Base-by-base conservation (phyloP, 2,797 vertebrate genomes). In the Nasua narica region DNA sequence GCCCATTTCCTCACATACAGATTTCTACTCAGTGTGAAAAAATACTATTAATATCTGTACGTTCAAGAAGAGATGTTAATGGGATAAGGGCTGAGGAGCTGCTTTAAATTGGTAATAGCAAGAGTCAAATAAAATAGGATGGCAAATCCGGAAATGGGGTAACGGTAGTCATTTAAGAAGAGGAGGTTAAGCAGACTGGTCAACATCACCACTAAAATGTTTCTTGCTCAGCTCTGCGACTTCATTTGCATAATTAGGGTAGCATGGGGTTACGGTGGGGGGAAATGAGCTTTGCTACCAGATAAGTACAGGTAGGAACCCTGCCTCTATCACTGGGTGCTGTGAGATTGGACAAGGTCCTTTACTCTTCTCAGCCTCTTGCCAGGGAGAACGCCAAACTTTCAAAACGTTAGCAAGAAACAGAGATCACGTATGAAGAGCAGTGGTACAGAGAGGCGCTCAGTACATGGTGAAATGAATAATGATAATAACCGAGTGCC, bases 1-100 rank as follows among this genome's bases (percentile, higher is more conserved):
- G 62, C 69, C 54, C 35, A 21, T 79, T 96, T 95, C 81, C 88
- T 86, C 72, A 19, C 4, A n/a, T 21, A 35, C 40, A 52, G 87
- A 60, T 85, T 90, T 96, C 92, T 90, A 88, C 52, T 82, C 25
- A 56, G 16, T 62, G 29, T 78, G 81, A 74, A 91, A 69, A 87
- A 85, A 32, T 52, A 40, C 23, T 48, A 21, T 90, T 52, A 72
- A 43, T 96, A 48, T 74, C 32, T 70, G 48, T 23, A 35, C 48
- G 15, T 56, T 96, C 37, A 29, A 79, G 16, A 96, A 85, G 79
- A 87, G 56, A 74, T 52, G 48, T 58, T 74, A 81, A 87, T 37
- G 25, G 56, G 37, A 1, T 74, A 87, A 67, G 5, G 69, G 18
- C 2, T 37, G 37, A 84, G 77, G 48, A 58, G 43, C 18, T 6